Evolutionary conservation across 2,888 invertebrate species (phyloP), one percentile per base, ranked within the genome.

Genomic region (Xylota sylvarum): DNA sequence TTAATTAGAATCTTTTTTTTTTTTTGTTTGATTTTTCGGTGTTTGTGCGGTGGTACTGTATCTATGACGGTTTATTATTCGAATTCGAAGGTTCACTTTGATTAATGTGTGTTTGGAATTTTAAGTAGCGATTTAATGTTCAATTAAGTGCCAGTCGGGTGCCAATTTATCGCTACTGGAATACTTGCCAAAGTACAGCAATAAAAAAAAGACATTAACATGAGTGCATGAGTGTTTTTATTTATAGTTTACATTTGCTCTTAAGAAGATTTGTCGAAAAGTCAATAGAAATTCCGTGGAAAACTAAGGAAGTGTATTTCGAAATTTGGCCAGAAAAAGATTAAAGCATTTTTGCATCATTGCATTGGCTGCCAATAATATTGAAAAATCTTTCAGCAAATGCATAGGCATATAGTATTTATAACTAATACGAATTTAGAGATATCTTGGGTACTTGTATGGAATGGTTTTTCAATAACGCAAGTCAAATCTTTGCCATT

Each of bases 171-270:
- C 19, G 5, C 10, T 23, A 14, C 9, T 14, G 12, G 27, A 69
- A 19, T 17, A 3, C 12, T 12, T 48, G 30, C 17, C 27, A 70
- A 43, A 37, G 69, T 58, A 60, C 48, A 23, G 37, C 58, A 50
- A 67, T 58, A 72, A 37, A 69, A 37, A 69, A 43, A 23, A 55
- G 27, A 10, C 35, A 55, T 64, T 48, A 65, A 65, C 43, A 27
- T 46, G n/a, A 10, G 30, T 17, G n/a, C 12, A 9, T 10, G 19
- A 72, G 19, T 23, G 7, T 32, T 48, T 46, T 58, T 72, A 72
- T 72, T 58, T 58, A 14, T 58, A 35, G 14, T 27, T 27, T 12
- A 43, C 14, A 27, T 52, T 52, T 23, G 52, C 0, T 50, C 27
- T 50, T 14, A 46, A 14, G 46, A 46, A 46, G 2, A n/a, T 9